These are phyloP conservation scores for Tetramorium bicarinatum DNA, from an alignment of 2,888 invertebrate species.

Conservation along the genomic window DNA sequence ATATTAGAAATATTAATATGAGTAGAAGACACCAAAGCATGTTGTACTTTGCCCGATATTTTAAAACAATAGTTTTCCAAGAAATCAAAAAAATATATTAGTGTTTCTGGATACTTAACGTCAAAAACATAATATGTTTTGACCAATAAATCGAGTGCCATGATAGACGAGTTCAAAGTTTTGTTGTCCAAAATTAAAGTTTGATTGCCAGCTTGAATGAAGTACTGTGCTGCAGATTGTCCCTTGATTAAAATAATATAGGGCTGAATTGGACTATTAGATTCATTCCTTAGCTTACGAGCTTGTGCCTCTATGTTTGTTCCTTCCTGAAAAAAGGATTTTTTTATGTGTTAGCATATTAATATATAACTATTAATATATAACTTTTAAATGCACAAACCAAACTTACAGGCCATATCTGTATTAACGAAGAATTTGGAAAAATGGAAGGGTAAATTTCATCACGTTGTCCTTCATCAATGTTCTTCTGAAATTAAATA, in stretches of 20 bases:
- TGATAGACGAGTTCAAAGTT: neutral
- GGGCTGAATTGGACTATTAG: neutral
- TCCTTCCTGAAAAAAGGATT: neutral
- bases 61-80: neutral
- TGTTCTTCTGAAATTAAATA: neutral
- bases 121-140: neutral
- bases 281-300: neutral
- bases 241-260: constrained; percentile 3
- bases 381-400: neutral
- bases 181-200: neutral
- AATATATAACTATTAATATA: neutral
- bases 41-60: neutral
- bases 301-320: neutral
- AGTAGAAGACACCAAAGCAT: neutral
- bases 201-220: neutral
- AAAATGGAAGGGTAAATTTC: neutral
- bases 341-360: neutral
- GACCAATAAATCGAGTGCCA: neutral
- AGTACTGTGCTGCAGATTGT: neutral
- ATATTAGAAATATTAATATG: too few relatives aligned
- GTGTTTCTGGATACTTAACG: neutral
- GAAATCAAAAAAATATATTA: neutral
- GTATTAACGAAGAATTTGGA: neutral
- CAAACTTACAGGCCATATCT: constrained; percentile 4
- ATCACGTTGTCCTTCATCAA: neutral